A percentile compares a stretch with the other conserved stretches of the same genome.
Evolutionary conservation across 1,140 invertebrate genomes (phyloP).

Genomic region (Cotesia glomerata): DNA sequence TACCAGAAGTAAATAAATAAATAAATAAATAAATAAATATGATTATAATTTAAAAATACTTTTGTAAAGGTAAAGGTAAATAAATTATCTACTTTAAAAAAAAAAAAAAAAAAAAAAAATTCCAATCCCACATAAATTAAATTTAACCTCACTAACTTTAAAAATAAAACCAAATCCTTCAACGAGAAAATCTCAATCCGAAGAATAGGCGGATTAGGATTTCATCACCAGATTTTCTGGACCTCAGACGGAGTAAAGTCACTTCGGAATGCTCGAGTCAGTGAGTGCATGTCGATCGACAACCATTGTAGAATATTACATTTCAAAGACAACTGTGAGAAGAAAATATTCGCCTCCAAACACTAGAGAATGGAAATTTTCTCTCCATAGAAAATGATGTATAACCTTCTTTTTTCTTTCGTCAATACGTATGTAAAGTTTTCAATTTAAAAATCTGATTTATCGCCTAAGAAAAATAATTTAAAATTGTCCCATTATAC

Average conservation of each 20-base stretch:
- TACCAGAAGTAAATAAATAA: too few species aligned
- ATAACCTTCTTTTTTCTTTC: too few species aligned
- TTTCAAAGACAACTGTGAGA: not conserved
- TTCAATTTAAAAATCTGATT: too few species aligned
- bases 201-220: slow-evolving; percentile 2
- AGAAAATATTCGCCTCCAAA: not conserved
- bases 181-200: not conserved
- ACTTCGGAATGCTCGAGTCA: not conserved
- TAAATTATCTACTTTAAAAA: too few species aligned
- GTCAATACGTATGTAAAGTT: too few species aligned
- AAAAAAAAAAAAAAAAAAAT: too few species aligned
- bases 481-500: too few species aligned
- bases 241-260: slow-evolving; percentile 1
- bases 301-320: not conserved
- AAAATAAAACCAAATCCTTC: not conserved
- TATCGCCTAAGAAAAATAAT: too few species aligned
- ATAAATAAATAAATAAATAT: too few species aligned
- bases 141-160: not conserved
- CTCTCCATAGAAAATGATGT: too few species aligned
- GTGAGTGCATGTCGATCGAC: not conserved
- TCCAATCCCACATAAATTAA: not conserved
- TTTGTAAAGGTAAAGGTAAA: too few species aligned
- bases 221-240: not conserved
- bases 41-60: too few species aligned
- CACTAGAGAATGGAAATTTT: not conserved